Conservation (phyloP, 1,140 invertebrate genomes). For the Meloidogyne chitwoodi region DNA sequence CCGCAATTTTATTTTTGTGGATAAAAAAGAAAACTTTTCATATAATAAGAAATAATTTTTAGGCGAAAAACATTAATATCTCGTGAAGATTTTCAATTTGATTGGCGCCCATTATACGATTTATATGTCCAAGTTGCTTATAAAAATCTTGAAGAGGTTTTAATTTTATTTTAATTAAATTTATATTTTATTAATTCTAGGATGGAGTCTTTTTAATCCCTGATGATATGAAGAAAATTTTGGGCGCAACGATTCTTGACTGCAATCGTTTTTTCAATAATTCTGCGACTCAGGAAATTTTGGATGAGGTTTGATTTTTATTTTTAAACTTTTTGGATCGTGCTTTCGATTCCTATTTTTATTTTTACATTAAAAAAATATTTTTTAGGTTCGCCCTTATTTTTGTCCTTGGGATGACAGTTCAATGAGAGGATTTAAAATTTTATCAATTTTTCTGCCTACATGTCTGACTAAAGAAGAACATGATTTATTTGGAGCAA, state of each 20-base stretch:
- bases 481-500: slow-evolving; percentile 65
- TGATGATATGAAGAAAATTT: slow-evolving; percentile 63
- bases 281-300: slow-evolving; percentile 77
- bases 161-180: slow-evolving; percentile 15
- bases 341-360: slow-evolving; percentile 15
- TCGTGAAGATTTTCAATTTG: slow-evolving; percentile 74
- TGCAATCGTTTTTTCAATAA: slow-evolving; percentile 69
- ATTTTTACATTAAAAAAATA: slow-evolving; percentile 25
- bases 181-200: slow-evolving; percentile 16
- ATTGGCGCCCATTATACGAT: slow-evolving; percentile 81
- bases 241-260: slow-evolving; percentile 46
- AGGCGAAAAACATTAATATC: slow-evolving; percentile 73
- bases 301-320: slow-evolving; percentile 70
- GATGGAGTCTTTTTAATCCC: slow-evolving; percentile 62
- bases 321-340: not conserved
- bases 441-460: slow-evolving; percentile 75
- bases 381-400: slow-evolving; percentile 66
- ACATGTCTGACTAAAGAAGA: slow-evolving; percentile 68
- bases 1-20: slow-evolving; percentile 17
- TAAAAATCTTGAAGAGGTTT: slow-evolving; percentile 38
- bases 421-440: slow-evolving; percentile 67
- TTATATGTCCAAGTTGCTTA: slow-evolving; percentile 63
- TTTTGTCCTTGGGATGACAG: slow-evolving; percentile 71
- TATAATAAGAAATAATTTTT: slow-evolving; percentile 36
- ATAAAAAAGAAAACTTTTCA: not conserved